A percentile compares a stretch with the other conserved stretches of the same genome.
Evolutionary conservation across 2,113 vertebrate species (phyloP).

Genomic region (Ahaetulla prasina): DNA sequence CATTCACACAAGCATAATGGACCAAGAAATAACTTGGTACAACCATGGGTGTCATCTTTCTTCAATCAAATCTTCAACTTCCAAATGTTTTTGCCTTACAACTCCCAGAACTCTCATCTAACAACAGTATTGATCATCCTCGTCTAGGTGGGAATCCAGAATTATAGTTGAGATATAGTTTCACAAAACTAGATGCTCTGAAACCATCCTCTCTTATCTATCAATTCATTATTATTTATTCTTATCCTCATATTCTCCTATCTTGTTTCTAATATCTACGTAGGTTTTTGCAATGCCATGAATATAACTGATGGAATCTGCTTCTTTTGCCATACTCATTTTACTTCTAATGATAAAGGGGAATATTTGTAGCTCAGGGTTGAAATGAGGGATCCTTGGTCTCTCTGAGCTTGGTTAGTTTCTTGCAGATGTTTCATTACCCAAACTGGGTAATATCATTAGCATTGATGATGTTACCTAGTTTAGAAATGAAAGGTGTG

Average conservation of each 20-base stretch:
- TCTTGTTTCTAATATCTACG: neutral
- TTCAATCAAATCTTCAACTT: neutral
- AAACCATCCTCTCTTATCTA: neutral
- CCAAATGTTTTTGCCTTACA: neutral
- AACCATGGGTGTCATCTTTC: neutral
- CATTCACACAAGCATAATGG: too few species aligned
- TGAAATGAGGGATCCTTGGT: neutral
- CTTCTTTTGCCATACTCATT: neutral
- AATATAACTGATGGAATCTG: neutral
- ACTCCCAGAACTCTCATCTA: neutral
- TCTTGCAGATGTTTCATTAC: neutral
- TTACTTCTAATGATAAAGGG: neutral
- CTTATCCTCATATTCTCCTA: neutral
- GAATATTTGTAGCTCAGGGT: neutral
- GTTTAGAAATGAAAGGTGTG: neutral
- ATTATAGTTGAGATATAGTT: neutral
- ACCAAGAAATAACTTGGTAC: neutral
- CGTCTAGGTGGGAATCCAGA: neutral
- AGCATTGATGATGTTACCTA: neutral
- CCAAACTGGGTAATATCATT: neutral
- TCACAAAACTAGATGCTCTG: neutral
- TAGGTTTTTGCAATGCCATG: neutral
- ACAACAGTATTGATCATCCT: neutral
- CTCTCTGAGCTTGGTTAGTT: neutral
- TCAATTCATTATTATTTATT: neutral